Evolutionary conservation across 2,113 vertebrate species (phyloP).

Genomic region (Myodes glareolus): DNA sequence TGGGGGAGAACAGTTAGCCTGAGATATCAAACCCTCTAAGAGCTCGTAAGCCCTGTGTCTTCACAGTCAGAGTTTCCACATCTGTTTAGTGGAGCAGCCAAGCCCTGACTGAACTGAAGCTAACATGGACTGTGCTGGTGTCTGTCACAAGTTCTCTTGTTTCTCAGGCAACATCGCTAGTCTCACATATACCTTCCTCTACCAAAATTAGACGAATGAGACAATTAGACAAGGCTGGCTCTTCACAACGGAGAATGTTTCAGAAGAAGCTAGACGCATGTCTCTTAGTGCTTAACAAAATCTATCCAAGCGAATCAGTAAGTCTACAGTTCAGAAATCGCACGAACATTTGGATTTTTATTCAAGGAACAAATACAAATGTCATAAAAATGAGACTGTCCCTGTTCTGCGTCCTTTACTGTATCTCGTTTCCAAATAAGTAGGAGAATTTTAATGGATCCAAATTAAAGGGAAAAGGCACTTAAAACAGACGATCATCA

Average conservation of each 20-base stretch:
- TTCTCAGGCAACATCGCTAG: constrained; percentile 34
- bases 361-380: constrained; percentile 4
- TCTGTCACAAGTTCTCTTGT: constrained; percentile 23
- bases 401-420: background rate
- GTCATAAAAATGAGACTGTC: background rate
- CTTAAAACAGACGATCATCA: background rate
- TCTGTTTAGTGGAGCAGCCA: background rate
- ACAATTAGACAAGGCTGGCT: constrained; percentile 7
- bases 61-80: background rate
- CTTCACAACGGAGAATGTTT: background rate
- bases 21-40: background rate
- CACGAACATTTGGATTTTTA: background rate
- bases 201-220: background rate
- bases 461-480: background rate
- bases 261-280: background rate
- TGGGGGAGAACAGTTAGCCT: background rate
- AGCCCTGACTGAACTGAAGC: constrained; percentile 22
- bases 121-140: background rate
- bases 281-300: background rate
- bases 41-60: background rate
- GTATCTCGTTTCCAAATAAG: background rate
- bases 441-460: background rate
- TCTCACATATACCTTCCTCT: background rate
- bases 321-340: background rate
- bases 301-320: background rate